Conservation (phyloP, 2,113 vertebrate species). For the Aegypius monachus region DNA sequence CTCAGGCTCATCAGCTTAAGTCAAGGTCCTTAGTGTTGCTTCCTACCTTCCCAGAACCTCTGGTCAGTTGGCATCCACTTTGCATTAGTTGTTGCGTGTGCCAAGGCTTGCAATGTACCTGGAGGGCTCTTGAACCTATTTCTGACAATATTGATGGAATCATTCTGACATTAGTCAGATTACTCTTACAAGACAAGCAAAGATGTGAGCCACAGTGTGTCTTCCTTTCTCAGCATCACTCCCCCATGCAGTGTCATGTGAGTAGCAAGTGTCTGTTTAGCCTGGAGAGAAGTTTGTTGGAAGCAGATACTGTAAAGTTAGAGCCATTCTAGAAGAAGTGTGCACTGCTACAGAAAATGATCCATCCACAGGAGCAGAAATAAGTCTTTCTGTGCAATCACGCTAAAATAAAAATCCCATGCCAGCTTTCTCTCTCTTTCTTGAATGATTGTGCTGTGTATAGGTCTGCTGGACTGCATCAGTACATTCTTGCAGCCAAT, state of each 20-base stretch:
- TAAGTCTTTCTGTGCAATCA: background rate
- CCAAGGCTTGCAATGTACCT: constrained; percentile 48
- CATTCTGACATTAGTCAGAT: constrained; percentile 57
- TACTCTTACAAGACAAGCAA: constrained; percentile 55
- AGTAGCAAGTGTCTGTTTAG: constrained; percentile 59
- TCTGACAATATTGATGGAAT: constrained; percentile 64
- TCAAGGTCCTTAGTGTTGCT: constrained; percentile 56
- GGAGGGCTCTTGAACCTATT: constrained; percentile 55
- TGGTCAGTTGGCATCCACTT: constrained; percentile 50
- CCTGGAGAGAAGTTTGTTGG: constrained; percentile 57
- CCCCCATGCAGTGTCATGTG: background rate
- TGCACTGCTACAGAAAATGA: background rate
- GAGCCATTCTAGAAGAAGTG: background rate
- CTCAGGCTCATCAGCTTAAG: background rate
- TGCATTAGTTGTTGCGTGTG: background rate
- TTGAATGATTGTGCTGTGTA: background rate
- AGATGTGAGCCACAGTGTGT: constrained; percentile 45
- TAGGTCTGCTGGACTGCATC: background rate
- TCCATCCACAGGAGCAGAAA: constrained; percentile 13
- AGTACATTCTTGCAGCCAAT: background rate
- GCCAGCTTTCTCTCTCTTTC: background rate
- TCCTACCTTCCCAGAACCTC: constrained; percentile 46
- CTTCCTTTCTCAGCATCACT: constrained; percentile 66
- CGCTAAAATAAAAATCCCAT: background rate
- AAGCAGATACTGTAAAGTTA: constrained; percentile 48